Evolutionary conservation across 2,888 invertebrate species (phyloP).

Genomic region (Hypolimnas misippus): DNA sequence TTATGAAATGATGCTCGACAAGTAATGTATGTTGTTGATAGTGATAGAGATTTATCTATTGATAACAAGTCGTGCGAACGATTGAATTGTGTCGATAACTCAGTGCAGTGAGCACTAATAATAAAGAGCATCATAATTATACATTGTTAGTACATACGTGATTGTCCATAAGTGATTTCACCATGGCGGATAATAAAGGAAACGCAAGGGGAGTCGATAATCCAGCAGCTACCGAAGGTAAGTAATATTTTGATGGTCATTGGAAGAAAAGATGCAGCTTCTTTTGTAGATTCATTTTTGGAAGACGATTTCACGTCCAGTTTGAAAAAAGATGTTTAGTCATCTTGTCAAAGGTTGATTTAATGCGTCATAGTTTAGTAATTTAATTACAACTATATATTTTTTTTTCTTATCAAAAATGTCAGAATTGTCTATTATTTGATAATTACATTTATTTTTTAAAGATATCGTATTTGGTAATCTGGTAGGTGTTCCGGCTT

Average conservation of each 20-base stretch:
- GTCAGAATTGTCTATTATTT: too few relatives aligned
- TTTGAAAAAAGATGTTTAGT: slow-evolving; percentile 39
- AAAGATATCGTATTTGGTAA: too few relatives aligned
- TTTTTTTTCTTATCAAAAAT: too few relatives aligned
- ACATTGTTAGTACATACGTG: slow-evolving; percentile 8
- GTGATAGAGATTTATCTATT: slow-evolving; percentile 51
- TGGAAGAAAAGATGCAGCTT: not conserved
- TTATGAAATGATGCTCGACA: slow-evolving; percentile 9
- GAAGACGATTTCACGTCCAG: too few relatives aligned
- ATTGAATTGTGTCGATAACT: slow-evolving; percentile 57
- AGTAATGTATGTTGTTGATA: slow-evolving; percentile 42
- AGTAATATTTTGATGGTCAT: slow-evolving; percentile 8
- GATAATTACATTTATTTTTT: slow-evolving; percentile 41
- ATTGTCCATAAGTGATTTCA: not conserved
- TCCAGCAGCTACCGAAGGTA: slow-evolving; percentile 62
- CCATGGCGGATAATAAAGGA: slow-evolving; percentile 36
- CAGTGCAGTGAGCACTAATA: slow-evolving; percentile 58
- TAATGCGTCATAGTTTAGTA: too few relatives aligned
- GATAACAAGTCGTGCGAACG: slow-evolving; percentile 60
- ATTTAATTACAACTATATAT: too few relatives aligned
- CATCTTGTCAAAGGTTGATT: too few relatives aligned
- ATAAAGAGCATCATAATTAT: slow-evolving; percentile 54
- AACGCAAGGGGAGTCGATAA: slow-evolving; percentile 59
- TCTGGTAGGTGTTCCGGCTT: too few relatives aligned
- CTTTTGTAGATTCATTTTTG: not conserved